Percentiles rank a stretch among this genome's conserved stretches.
Evolutionary conservation across 2,888 invertebrate genomes (phyloP).

Genomic region (Diarsia rubi): DNA sequence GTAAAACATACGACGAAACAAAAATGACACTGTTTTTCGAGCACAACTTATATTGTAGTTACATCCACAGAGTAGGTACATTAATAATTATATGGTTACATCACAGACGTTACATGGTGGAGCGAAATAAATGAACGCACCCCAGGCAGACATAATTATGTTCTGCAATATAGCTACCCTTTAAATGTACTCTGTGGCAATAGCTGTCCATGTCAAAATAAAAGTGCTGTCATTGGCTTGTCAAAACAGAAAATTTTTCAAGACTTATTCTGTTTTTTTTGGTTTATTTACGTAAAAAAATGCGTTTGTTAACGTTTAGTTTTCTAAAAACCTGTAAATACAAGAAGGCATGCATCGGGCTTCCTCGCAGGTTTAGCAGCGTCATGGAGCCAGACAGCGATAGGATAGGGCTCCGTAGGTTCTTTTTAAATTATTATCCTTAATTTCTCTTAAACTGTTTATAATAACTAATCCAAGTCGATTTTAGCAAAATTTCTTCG

Average conservation of each 20-base stretch:
- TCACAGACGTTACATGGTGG: neutral
- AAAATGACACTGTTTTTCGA: neutral
- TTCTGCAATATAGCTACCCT: too few species aligned
- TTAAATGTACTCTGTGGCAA: too few species aligned
- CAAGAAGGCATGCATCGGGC: constrained; percentile 65
- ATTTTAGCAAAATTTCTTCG: neutral
- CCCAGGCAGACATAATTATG: neutral
- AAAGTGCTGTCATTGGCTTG: neutral
- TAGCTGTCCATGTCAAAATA: constrained; percentile 13
- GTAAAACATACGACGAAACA: too few species aligned
- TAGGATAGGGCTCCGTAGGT: constrained; percentile 30
- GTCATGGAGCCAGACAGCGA: constrained; percentile 48
- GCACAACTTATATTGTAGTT: neutral
- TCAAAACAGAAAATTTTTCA: constrained; percentile 13
- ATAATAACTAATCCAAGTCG: neutral
- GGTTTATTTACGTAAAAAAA: constrained; percentile 49
- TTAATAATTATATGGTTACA: too few species aligned
- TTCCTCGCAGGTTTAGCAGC: constrained; percentile 59
- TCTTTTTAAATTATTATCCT: neutral
- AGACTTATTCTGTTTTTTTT: neutral
- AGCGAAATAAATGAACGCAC: neutral
- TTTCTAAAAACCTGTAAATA: constrained; percentile 76
- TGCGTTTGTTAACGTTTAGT: constrained; percentile 80
- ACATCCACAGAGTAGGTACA: too few species aligned
- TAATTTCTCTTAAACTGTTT: neutral